A percentile compares a stretch with the other conserved stretches of the same genome.
Conservation (phyloP, 2,888 invertebrate species). For the Trachelus iudaicus region DNA sequence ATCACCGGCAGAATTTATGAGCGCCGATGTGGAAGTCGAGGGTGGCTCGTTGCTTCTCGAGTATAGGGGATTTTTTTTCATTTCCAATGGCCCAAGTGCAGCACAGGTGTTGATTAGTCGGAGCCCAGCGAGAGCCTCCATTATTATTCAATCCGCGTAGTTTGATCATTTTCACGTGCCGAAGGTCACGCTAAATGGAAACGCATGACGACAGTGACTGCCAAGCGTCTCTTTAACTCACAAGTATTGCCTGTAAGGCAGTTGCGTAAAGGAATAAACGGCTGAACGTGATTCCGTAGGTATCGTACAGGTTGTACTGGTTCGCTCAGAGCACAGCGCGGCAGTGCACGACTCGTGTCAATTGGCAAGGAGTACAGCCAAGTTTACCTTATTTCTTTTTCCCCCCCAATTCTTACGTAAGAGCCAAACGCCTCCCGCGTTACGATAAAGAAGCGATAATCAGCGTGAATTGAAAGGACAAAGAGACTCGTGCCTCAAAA, state of each 20-base stretch:
- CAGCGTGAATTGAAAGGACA: not conserved
- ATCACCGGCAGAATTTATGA: not conserved
- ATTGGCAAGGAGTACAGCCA: not conserved
- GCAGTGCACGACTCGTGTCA: not conserved
- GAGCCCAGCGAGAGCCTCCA: not conserved
- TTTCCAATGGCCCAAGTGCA: not conserved
- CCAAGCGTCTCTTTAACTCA: not conserved
- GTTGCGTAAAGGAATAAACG: not conserved
- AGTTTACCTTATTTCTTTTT: not conserved
- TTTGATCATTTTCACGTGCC: not conserved
- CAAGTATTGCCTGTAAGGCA: not conserved
- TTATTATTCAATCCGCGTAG: not conserved
- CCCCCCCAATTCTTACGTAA: not conserved
- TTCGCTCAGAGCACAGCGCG: not conserved
- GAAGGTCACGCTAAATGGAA: not conserved
- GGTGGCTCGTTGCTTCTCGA: not conserved
- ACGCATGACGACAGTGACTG: not conserved
- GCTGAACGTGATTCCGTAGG: not conserved
- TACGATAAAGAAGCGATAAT: not conserved
- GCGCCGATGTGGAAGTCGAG: not conserved
- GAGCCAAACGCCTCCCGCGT: not conserved
- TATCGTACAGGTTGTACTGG: not conserved
- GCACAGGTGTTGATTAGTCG: not conserved
- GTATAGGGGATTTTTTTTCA: not conserved
- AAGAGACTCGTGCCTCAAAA: not conserved